Percentiles rank a stretch among this genome's conserved stretches.
phyloP scores from a whole-genome alignment of 2,797 vertebrate genomes.

The Crocidura indochinensis region DNA sequence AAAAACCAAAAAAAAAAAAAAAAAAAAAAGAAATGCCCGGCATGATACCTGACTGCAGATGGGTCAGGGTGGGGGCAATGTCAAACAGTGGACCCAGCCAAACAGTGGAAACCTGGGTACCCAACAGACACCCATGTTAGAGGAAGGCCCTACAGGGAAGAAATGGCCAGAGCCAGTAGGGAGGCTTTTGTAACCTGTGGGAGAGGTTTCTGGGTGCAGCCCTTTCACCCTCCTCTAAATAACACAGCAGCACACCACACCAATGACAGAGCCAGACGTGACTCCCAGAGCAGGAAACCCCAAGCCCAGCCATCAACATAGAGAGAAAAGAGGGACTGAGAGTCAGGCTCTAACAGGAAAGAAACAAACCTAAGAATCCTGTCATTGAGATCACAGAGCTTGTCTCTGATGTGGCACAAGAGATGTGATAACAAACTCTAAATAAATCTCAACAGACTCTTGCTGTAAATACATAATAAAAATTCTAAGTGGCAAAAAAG shows the following conservation, averaged over 20 bases:
- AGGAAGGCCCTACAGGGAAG: no score
- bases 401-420: background rate
- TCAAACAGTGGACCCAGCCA: no score
- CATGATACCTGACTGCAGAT: background rate
- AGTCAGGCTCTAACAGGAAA: background rate
- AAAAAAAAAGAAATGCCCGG: no score
- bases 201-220: background rate
- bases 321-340: no score
- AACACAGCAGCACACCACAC: background rate
- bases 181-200: background rate
- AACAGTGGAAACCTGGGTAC: no score
- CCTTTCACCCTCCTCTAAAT: background rate
- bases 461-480: constrained; percentile 39
- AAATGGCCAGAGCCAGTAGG: no score
- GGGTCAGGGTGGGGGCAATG: constrained; percentile 46
- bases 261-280: background rate
- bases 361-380: background rate
- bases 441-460: constrained; percentile 38
- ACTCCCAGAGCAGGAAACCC: no score
- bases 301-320: no score
- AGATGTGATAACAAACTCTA: background rate
- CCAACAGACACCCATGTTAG: no score
- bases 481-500: constrained; percentile 53
- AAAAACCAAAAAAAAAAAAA: no score
- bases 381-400: constrained; percentile 10